Base-by-base conservation (phyloP, 2,797 vertebrate species). In the Anabacerthia variegaticeps region DNA sequence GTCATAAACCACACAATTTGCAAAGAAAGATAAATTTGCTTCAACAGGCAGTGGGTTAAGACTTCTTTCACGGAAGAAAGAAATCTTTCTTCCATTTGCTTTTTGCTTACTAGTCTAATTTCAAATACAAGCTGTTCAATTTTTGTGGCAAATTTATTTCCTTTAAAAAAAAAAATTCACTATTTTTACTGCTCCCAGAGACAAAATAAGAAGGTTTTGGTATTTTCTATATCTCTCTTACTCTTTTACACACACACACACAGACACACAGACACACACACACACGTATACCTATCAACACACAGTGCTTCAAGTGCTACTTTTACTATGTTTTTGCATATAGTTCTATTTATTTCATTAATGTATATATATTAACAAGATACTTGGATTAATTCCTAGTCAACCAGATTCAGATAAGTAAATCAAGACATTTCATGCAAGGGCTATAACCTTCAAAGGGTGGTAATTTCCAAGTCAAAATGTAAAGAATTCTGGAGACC, bases 371-470 rank as follows among this genome's bases (percentile, higher is more conserved):
- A 55, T 26, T 48, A 30, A 90, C 48, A 21, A 85, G 54, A 65
- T 27, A 71, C 28, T 62, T 88, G 55, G 28, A 75, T 1, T 67
- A 88, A 97, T 58, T 79, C 71, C 85, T 89, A 83, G 36, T 61
- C 69, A 67, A n/a, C 59, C 52, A 61, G 51, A 77, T 52, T 71
- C 34, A 83, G 77, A 84, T 14, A 32, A 62, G 43, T 28, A 59
- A 86, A 88, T 90, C 71, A 80, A 86, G 76, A 69, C 15, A 76
- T 88, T 34, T 83, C 81, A 93, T 75, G 75, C 28, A 79, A 66
- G 48, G 66, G 51, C 84, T 65, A 77, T 52, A 83, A 86, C 20
- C 61, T 88, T 94, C 66, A 71, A 86, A 94, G 49, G 17, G 22
- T 85, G 36, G 19, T 55, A 55, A 84, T 67, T 85, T 83, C 41